Conservation (phyloP, 2,113 vertebrate genomes). For the Toxostoma redivivum region DNA sequence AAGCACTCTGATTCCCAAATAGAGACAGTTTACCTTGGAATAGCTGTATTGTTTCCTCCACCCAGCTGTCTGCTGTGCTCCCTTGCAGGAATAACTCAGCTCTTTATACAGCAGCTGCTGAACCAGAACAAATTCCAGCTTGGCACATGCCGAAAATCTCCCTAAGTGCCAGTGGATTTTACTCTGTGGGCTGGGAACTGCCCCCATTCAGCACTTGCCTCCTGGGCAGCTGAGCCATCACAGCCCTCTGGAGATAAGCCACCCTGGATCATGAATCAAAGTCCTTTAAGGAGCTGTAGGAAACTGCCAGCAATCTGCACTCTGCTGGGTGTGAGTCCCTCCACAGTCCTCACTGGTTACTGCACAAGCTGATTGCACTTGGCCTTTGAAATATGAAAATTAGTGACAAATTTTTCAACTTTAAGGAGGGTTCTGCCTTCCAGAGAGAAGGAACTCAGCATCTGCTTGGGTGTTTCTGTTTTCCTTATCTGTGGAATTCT, state of each 20-base stretch:
- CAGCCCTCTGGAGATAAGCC: constrained; percentile 42
- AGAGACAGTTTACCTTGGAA: constrained; percentile 48
- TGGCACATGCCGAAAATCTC: constrained; percentile 14
- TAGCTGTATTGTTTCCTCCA: constrained; percentile 25
- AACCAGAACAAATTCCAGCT: constrained; percentile 47
- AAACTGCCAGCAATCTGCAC: background rate
- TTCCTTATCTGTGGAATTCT: background rate
- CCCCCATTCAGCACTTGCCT: constrained; percentile 33
- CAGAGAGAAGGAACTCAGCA: fast-evolving
- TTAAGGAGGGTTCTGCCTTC: background rate
- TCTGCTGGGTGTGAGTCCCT: background rate
- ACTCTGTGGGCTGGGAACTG: background rate
- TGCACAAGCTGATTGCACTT: fast-evolving
- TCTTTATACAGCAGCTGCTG: constrained; percentile 58
- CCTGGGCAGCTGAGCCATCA: background rate
- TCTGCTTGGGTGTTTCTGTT: background rate
- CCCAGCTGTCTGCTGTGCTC: constrained; percentile 56
- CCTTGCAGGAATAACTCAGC: constrained; percentile 44
- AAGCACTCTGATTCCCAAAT: background rate
- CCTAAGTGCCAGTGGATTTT: constrained; percentile 27
- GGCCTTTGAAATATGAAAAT: background rate
- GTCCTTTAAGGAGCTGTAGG: constrained; percentile 30
- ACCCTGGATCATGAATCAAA: constrained; percentile 57
- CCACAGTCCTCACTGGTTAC: fast-evolving
- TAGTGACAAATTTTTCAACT: background rate